Base-by-base conservation (phyloP, 2,113 vertebrate genomes). In the Lutjanus erythropterus region DNA sequence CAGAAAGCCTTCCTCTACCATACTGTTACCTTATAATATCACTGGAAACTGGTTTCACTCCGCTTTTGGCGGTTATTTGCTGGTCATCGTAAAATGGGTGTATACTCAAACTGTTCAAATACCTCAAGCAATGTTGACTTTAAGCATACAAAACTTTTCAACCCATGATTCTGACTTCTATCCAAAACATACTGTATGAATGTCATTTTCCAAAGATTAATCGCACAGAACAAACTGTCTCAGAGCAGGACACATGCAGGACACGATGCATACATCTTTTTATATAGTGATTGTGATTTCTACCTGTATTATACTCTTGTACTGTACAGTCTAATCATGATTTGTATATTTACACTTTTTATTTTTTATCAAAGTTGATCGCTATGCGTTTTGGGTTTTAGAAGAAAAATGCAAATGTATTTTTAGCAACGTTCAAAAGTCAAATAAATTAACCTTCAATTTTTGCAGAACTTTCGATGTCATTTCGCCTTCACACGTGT, bases 301-400 rank as follows among this genome's bases (percentile, higher is more conserved):
- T 81, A 80, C 71, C 64, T 89, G 62, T 89, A 74, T 88, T 85
- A 67, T 84, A 71, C 67, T 81, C 70, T 87, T 91, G 60, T 86
- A 85, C 75, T 80, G 80, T 90, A 85, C 78, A 88, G 71, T 52
- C 37, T 85, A 62, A 88, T 78, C 58, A 53, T 77, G 58, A 85
- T 85, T 80, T 88, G 42, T 88, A 78, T 79, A 84, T 81, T 78
- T 76, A 87, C 72, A 84, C 70, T 71, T 80, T 84, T 16, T 71
- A 15, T 73, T 68, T 83, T 80, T 73, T 68, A 76, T 76, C 75
- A 46, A 73, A 64, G 61, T 55, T 72, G 33, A 68, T 75, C 14
- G 16, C 62, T 59, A 71, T 76, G 50, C 31, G 15, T 67, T 62
- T 68, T 66, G 71, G 70, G 70, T 71, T 78, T 67, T 61, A 47